Conservation (phyloP, 2,888 invertebrate genomes). For the Megamerina dolium region DNA sequence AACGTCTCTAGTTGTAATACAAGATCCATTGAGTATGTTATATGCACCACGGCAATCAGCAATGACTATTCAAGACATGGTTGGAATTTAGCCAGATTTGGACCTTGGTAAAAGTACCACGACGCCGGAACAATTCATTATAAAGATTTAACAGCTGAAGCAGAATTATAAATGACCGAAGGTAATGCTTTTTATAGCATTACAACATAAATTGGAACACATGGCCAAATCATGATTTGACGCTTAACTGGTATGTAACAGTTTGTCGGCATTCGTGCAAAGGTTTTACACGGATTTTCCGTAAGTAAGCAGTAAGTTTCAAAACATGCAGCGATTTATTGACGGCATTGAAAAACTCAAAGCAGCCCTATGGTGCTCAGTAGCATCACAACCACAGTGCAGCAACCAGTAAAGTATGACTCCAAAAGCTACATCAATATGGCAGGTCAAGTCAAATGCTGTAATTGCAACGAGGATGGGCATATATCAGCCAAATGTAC, state of each 20-base stretch:
- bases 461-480: constrained; percentile 17
- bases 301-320: constrained; percentile 1
- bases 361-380: no score
- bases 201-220: constrained; percentile 9
- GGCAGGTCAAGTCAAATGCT: constrained; percentile 18
- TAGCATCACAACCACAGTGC: no score
- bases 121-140: constrained; percentile 8
- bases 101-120: constrained; percentile 6
- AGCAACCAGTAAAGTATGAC: no score
- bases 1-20: no score
- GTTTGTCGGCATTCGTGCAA: constrained; percentile 2
- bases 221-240: constrained; percentile 9
- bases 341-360: constrained; percentile 9
- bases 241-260: constrained; percentile 1
- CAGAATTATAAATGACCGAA: constrained; percentile 2
- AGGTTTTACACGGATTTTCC: constrained; percentile 4
- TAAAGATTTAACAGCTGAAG: no score
- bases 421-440: no score
- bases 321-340: constrained; percentile 12
- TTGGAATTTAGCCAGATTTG: constrained; percentile 1
- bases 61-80: no score
- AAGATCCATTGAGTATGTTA: not conserved
- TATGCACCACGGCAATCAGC: not conserved
- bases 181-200: constrained; percentile 2
- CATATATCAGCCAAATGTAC: constrained; percentile 17